Conservation (phyloP, 1,140 invertebrate species). For the Drosophila tristis region DNA sequence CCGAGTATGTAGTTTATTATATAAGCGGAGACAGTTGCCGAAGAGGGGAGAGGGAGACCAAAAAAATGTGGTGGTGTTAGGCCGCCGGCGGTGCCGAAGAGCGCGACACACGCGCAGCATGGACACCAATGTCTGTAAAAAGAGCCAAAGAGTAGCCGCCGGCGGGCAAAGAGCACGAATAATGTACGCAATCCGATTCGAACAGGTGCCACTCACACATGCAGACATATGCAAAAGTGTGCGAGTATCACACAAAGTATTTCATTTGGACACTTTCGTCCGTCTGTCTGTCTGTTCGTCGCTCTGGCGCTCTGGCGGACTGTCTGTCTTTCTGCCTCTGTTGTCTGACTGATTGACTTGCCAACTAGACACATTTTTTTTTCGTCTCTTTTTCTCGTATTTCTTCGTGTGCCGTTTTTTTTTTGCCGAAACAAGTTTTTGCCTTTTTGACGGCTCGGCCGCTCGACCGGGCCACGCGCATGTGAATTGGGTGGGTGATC, state of each 20-base stretch:
- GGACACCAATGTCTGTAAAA: conserved; percentile 24
- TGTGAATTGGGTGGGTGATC: conserved; percentile 14
- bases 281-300: background rate
- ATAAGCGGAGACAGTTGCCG: conserved; percentile 9
- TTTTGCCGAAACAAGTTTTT: conserved; percentile 25
- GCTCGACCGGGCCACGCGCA: conserved; percentile 56
- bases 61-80: background rate
- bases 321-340: conserved; percentile 9
- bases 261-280: conserved; percentile 60
- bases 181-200: conserved; percentile 52
- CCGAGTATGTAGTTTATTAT: conserved; percentile 9
- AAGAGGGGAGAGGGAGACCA: background rate
- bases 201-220: conserved; percentile 54
- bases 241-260: conserved; percentile 31
- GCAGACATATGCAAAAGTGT: conserved; percentile 16
- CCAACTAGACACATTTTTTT: conserved; percentile 57
- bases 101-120: conserved; percentile 63
- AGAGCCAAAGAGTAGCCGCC: conserved; percentile 45
- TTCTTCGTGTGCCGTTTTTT: conserved; percentile 14
- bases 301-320: background rate
- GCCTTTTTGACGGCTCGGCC: conserved; percentile 25
- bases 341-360: conserved; percentile 49
- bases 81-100: conserved; percentile 24
- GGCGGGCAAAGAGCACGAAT: conserved; percentile 52
- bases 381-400: too few relatives aligned